phyloP scores from a whole-genome alignment of 2,113 vertebrate species.

The Coracopsis vasa region DNA sequence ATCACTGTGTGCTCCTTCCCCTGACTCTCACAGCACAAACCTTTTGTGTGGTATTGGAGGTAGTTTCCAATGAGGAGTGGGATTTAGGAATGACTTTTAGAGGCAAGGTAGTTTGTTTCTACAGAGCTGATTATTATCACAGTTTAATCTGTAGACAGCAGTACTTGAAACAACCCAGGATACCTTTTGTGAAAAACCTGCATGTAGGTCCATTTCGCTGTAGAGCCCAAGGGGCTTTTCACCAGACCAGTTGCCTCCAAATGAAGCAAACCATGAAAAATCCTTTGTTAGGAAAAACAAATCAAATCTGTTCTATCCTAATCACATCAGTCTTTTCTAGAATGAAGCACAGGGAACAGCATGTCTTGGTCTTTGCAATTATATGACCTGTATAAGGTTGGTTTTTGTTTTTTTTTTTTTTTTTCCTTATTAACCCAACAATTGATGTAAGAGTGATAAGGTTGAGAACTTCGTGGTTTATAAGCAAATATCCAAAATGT shows the following conservation, averaged over 20 bases:
- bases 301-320: not conserved
- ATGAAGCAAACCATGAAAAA: not conserved
- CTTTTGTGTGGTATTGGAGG: not conserved
- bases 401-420: too few species aligned
- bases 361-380: not conserved
- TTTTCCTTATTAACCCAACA: not conserved
- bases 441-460: not conserved
- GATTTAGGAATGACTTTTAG: not conserved
- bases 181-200: not conserved
- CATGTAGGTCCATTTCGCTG: rapidly evolving
- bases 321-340: not conserved
- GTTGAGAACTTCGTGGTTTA: not conserved
- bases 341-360: not conserved
- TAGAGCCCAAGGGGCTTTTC: not conserved
- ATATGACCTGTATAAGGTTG: not conserved
- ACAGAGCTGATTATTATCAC: not conserved
- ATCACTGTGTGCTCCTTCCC: not conserved
- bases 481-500: not conserved
- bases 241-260: not conserved
- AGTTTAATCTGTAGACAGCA: not conserved
- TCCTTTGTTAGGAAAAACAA: not conserved
- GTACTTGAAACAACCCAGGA: not conserved
- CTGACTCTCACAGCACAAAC: not conserved
- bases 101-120: not conserved
- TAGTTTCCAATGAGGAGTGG: not conserved